Base-by-base conservation (phyloP, 1,140 invertebrate genomes). In the Laupala kohalensis region DNA sequence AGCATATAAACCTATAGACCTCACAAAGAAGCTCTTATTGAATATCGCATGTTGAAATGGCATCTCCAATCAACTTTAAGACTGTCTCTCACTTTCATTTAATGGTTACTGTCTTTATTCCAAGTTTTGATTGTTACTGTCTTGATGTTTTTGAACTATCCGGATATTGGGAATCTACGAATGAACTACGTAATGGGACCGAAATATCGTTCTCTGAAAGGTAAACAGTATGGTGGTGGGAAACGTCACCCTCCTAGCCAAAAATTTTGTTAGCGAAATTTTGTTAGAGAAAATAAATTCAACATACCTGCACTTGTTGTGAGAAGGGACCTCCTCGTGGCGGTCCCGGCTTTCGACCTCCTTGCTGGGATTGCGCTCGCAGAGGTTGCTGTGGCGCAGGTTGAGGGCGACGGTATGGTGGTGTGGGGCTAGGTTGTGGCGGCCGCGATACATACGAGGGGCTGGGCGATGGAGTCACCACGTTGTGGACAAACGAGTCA, bases 401-500 rank as follows among this genome's bases (percentile, higher is more conserved):
- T 26, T n/a, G 2, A 3, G n/a, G 70, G 25, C 25, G 70, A 63
- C 15, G 24, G 28, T 15, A 62, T 26, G 15, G 25, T 3, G 29
- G 71, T 25, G 71, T 67, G 63, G 65, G 70, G 62, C 27, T 26
- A 2, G 70, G 28, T 24, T 62, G 29, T 23, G 27, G 65, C 24
- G 25, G n/a, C 3, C 27, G 67, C 27, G 62, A 25, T 29, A 63
- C 63, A 19, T 25, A 24, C 6, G 26, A 64, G 23, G 71, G 65
- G 4, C n/a, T 37, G 25, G 71, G 66, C 1, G 71, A 68, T 6
- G 71, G 71, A 2, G 71, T 26, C 26, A 72, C 71, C 6, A 64
- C 65, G 63, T 72, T 72, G 66, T 66, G 71, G 19, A 25, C 27
- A 13, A 72, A 15, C 6, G 25, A 64, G 29, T 72, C 71, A 9